Evolutionary conservation across 2,888 invertebrate genomes (phyloP).

Genomic region (Eilema caniola): DNA sequence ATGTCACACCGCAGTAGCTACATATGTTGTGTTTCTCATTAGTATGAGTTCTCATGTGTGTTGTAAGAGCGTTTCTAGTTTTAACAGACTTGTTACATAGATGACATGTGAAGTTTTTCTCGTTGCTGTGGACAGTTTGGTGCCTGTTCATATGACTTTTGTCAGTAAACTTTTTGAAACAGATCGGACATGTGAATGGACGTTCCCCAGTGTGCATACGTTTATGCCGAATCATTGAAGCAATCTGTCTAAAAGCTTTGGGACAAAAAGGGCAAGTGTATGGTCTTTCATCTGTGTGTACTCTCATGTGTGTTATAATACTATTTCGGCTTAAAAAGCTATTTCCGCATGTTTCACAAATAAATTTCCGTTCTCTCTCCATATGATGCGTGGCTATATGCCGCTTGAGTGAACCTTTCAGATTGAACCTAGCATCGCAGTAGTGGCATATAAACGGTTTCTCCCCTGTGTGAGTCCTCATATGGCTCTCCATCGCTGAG

Average conservation of each 20-base stretch:
- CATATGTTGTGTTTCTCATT: conserved; percentile 79
- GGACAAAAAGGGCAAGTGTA: conserved; percentile 74
- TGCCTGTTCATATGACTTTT: conserved; percentile 72
- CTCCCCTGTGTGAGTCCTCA: conserved; percentile 79
- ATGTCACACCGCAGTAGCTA: conserved; percentile 79
- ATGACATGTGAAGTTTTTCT: conserved; percentile 85
- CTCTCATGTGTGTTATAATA: conserved; percentile 76
- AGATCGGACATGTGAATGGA: conserved; percentile 73
- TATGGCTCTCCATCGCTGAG: conserved; percentile 75
- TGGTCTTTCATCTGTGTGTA: conserved; percentile 77
- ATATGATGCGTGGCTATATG: conserved; percentile 70
- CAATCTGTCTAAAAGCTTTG: conserved; percentile 71
- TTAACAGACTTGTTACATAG: conserved; percentile 84
- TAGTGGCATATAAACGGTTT: conserved; percentile 71
- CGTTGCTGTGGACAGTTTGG: conserved; percentile 76
- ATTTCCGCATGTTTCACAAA: conserved; percentile 80
- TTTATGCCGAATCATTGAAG: conserved; percentile 77
- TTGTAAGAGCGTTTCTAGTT: conserved; percentile 80
- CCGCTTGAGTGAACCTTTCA: conserved; percentile 72
- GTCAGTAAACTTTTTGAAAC: conserved; percentile 74
- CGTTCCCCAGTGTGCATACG: conserved; percentile 79
- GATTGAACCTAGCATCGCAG: conserved; percentile 67
- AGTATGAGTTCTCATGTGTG: conserved; percentile 78
- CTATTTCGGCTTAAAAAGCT: conserved; percentile 75
- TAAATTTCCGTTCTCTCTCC: conserved; percentile 70